Evolutionary conservation across 2,113 vertebrate genomes (phyloP), one percentile per base, ranked within the genome.

Genomic region (Lepus europaeus): DNA sequence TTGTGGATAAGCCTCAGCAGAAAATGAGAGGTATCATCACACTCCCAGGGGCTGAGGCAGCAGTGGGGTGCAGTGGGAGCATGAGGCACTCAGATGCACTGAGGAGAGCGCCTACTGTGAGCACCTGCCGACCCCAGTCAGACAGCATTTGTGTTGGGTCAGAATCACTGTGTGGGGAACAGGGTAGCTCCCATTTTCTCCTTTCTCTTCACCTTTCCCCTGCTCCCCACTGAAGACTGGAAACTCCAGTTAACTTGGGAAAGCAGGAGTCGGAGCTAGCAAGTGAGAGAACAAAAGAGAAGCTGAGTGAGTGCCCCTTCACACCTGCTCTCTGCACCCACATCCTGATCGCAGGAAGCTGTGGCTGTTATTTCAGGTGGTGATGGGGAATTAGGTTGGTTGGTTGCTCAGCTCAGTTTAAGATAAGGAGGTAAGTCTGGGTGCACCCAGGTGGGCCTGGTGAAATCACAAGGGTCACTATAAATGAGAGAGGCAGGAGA

Each of bases 281-380:
- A 20, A 22, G 27, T 63, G 49, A 70, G 69, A 53, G 39, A 70
- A 61, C 0, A 59, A 64, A 87, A 68, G n/a, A 84, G 31, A 88
- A 78, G 10, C 2, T 8, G 31, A 90, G 20, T 6, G 16, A 80
- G 8, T 13, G 16, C 63, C n/a, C 81, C 29, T 63, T 73, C 2
- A 17, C 53, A 51, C 11, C 84, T 45, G 14, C 12, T 83, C 10
- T 5, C 63, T 70, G 25, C 31, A 9, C 20, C 16, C 45, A 53
- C 11, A 69, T 66, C 74, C 45, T 87, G 27, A 95, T 95, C 53
- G 19, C 29, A 45, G 17, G 36, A 91, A 66, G 5, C 82, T n/a
- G 7, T 33, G 45, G 69, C 4, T 78, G 16, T 90, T 82, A 29
- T n/a, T 9, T 82, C 72, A 19, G 10, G 22, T 27, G n/a, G 51